A percentile compares a stretch with the other conserved stretches of the same genome.
phyloP scores from a whole-genome alignment of 2,888 invertebrate species.

The Nudaria mundana region DNA sequence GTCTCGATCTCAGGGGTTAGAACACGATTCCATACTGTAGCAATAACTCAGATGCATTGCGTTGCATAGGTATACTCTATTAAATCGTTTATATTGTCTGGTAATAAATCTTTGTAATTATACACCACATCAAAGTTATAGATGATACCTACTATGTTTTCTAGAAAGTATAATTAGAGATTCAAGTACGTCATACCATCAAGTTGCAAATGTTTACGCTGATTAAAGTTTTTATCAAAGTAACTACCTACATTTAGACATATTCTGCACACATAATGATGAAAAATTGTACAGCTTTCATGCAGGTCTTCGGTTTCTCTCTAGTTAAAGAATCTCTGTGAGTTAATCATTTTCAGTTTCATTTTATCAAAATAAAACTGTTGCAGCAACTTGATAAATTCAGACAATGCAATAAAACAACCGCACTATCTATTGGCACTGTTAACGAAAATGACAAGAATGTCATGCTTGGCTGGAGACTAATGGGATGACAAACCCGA shows the following conservation, averaged over 20 bases:
- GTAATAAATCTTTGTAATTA: constrained; percentile 21
- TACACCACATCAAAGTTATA: constrained; percentile 24
- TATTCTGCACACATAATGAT: no score
- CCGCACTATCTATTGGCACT: not conserved
- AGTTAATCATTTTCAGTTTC: constrained; percentile 17
- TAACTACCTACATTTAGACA: no score
- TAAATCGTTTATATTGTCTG: constrained; percentile 26
- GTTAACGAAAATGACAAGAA: not conserved
- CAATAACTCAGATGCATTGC: constrained; percentile 40
- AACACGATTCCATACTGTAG: constrained; percentile 44
- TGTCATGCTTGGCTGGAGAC: not conserved
- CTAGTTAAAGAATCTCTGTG: no score
- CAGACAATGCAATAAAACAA: no score
- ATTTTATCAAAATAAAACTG: constrained; percentile 19
- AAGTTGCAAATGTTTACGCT: no score
- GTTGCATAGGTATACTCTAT: constrained; percentile 20
- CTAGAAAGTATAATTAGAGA: no score
- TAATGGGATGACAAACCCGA: not conserved
- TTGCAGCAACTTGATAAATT: constrained; percentile 16
- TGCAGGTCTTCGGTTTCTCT: constrained; percentile 15
- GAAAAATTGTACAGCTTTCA: no score
- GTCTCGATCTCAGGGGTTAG: constrained; percentile 38
- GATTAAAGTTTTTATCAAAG: no score
- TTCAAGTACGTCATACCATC: no score
- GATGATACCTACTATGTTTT: no score